These are phyloP conservation scores for Lateolabrax maculatus DNA, from an alignment of 2,797 vertebrate genomes.

Conservation along the genomic window DNA sequence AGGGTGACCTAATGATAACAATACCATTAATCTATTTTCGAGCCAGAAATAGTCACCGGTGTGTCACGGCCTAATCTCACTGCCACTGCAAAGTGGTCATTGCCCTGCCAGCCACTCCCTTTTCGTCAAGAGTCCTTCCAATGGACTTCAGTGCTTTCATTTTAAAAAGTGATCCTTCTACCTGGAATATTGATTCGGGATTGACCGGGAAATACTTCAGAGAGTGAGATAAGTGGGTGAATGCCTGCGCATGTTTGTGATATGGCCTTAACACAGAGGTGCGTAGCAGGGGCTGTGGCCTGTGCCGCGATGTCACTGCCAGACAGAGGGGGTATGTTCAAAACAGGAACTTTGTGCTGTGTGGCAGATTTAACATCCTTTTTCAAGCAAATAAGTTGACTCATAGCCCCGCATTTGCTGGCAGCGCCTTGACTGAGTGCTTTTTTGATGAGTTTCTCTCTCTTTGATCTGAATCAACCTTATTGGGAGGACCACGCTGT, in stretches of 20 bases:
- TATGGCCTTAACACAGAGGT: constrained; percentile 21
- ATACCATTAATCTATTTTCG: constrained; percentile 35
- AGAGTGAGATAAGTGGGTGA: constrained; percentile 18
- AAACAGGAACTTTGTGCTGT: constrained; percentile 55
- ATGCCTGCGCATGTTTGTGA: constrained; percentile 21
- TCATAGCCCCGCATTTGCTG: constrained; percentile 15
- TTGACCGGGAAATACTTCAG: constrained; percentile 35
- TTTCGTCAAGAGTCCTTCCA: constrained; percentile 46
- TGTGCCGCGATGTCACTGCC: constrained; percentile 62
- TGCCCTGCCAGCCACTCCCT: constrained; percentile 77
- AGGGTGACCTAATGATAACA: constrained; percentile 12
- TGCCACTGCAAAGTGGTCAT: constrained; percentile 66
- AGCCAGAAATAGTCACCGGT: constrained; percentile 32
- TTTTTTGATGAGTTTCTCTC: constrained; percentile 47
- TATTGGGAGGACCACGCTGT: constrained; percentile 30
- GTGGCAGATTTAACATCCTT: constrained; percentile 14
- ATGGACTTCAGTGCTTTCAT: constrained; percentile 49
- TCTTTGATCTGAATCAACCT: constrained; percentile 55
- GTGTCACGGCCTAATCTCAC: constrained; percentile 51
- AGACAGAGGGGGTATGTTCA: constrained; percentile 11
- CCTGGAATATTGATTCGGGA: constrained; percentile 39
- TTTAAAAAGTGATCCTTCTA: constrained; percentile 33
- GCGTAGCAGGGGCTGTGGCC: constrained; percentile 26
- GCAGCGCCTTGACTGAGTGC: constrained; percentile 3
- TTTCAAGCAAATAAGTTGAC: constrained; percentile 23